Base-by-base conservation (phyloP, 2,888 invertebrate genomes). In the Thereva nobilitata region DNA sequence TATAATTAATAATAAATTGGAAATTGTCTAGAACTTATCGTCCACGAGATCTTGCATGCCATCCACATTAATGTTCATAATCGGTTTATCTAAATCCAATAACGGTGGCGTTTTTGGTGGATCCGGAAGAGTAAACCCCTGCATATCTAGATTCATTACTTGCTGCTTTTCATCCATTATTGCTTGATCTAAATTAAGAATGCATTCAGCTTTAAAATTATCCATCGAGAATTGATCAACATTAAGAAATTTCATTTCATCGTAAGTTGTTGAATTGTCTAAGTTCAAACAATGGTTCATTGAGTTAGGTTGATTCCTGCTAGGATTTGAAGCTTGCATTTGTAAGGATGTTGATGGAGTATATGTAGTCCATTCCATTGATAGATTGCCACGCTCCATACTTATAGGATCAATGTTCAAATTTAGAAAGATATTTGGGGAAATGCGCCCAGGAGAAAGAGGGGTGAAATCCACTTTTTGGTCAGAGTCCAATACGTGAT, bases 171-270 rank as follows among this genome's bases (percentile, higher is more conserved):
- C 77, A 10, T 76, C 78, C 69, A 78, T 42, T 40, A 79, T 74
- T n/a, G 75, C 72, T 66, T 80, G 80, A 68, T 81, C 81, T 72
- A 81, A 74, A 74, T 79, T 80, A 3, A 81, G 72, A 10, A 81
- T 81, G 69, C 81, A 81, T 68, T 81, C 81, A 50, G 79, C 77
- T 71, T 80, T 81, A 64, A 81, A 79, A 71, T 78, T 79, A 42
- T 81, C 81, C 70, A 81, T 81, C 70, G 80, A 79, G 66, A 80
- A 81, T 70, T 81, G 80, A 72, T 81, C 81, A 61, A 80, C 80
- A 71, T 78, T 80, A 53, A 81, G 75, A 71, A 79, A 81, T 72
- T 81, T 81, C 75, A 81, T 81, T 72, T 80, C 81, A 61, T 81
- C 81, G 65, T 80, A 80, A 42, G 79, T 76, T 50, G 80, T 78